These are phyloP conservation scores for Buathra laborator DNA, from an alignment of 2,888 invertebrate genomes.

Conservation along the genomic window DNA sequence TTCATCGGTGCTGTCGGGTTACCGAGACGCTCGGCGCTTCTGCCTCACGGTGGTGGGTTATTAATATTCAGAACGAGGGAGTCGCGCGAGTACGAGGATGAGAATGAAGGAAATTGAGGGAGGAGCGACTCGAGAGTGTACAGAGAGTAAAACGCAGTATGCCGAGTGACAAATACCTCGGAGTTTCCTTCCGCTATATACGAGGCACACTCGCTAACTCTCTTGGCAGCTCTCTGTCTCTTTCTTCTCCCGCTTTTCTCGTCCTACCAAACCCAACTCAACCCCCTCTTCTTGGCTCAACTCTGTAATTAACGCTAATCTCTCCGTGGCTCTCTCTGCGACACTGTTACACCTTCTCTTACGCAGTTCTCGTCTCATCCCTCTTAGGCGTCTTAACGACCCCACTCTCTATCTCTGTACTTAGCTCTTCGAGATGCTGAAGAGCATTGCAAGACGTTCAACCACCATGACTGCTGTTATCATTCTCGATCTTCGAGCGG, in stretches of 20 bases:
- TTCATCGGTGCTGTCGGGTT: slow-evolving; percentile 56
- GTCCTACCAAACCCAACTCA: not conserved
- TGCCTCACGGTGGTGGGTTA: slow-evolving; percentile 74
- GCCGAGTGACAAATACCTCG: slow-evolving; percentile 83
- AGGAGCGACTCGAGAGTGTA: slow-evolving; percentile 13
- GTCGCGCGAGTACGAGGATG: slow-evolving; percentile 56
- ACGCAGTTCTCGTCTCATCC: slow-evolving; percentile 25
- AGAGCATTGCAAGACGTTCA: slow-evolving; percentile 55
- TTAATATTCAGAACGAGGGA: slow-evolving; percentile 82
- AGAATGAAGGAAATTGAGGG: slow-evolving; percentile 10
- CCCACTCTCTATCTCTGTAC: slow-evolving; percentile 69
- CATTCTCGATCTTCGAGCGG: not conserved
- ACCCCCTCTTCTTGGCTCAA: slow-evolving; percentile 58
- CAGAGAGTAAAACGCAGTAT: slow-evolving; percentile 73
- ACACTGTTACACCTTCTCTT: slow-evolving; percentile 72
- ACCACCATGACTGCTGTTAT: not conserved
- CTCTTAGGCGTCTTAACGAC: slow-evolving; percentile 29
- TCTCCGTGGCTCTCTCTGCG: slow-evolving; percentile 79
- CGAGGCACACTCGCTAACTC: slow-evolving; percentile 71
- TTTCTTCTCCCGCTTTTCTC: slow-evolving; percentile 53
- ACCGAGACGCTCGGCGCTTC: slow-evolving; percentile 25
- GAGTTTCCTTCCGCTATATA: slow-evolving; percentile 45
- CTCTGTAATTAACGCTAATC: slow-evolving; percentile 85
- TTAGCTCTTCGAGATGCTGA: slow-evolving; percentile 70
- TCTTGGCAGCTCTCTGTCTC: slow-evolving; percentile 70